phyloP scores from a whole-genome alignment of 2,888 invertebrate species.

The Hyppa rectilinea region DNA sequence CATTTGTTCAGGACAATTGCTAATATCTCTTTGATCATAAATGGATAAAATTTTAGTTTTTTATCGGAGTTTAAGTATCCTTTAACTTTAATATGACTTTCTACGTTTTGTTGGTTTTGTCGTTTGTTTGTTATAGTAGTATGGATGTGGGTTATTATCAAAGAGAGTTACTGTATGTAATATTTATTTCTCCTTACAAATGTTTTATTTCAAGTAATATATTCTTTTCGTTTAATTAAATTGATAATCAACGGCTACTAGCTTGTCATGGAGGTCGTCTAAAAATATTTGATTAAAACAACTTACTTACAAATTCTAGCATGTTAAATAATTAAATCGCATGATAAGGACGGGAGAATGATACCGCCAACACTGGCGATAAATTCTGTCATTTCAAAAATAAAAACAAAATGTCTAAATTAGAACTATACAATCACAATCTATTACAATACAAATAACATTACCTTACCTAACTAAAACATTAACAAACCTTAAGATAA shows the following conservation, averaged over 20 bases:
- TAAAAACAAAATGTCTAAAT: too few relatives aligned
- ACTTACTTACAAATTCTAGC: not conserved
- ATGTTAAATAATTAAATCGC: not conserved
- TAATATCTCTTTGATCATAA: conserved; percentile 53
- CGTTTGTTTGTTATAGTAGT: not conserved
- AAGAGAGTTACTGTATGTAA: not conserved
- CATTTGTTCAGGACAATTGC: conserved; percentile 49
- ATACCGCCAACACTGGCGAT: too few relatives aligned
- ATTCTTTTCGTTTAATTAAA: not conserved
- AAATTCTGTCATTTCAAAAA: too few relatives aligned
- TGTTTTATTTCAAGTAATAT: not conserved
- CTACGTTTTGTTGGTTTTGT: conserved; percentile 10
- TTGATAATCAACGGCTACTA: not conserved
- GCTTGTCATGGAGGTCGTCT: not conserved
- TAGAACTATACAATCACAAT: too few relatives aligned
- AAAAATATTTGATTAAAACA: not conserved
- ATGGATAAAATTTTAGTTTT: conserved; percentile 27
- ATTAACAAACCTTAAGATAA: not conserved
- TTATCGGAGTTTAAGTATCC: conserved; percentile 15
- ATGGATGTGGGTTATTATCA: not conserved
- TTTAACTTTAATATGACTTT: conserved; percentile 41
- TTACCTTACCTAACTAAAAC: too few relatives aligned
- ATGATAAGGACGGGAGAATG: not conserved
- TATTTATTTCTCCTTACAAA: not conserved
- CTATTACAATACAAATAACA: too few relatives aligned